Conservation (phyloP, 2,888 invertebrate genomes). For the Brenthis daphne region DNA sequence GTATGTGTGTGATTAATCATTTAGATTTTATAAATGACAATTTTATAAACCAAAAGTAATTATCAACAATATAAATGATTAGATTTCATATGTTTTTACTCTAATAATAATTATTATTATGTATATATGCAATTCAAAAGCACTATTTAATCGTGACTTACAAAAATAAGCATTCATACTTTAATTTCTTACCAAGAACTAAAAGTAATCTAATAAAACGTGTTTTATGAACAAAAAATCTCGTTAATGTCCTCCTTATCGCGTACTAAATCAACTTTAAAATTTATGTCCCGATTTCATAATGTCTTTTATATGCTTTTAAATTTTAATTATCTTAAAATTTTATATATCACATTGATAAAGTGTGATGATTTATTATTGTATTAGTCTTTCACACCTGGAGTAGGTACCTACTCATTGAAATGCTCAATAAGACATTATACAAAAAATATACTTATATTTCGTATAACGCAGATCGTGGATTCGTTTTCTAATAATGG, state of each 20-base stretch:
- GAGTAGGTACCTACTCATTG: not conserved
- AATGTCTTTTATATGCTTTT: slow-evolving; percentile 21
- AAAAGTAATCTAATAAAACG: slow-evolving; percentile 13
- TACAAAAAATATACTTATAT: too few species aligned
- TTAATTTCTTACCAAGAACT: not conserved
- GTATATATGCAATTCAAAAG: too few species aligned
- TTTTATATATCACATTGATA: slow-evolving; percentile 10
- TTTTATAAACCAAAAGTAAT: too few species aligned
- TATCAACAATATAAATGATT: too few species aligned
- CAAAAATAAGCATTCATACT: not conserved
- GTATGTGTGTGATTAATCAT: too few species aligned
- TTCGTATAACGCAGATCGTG: too few species aligned
- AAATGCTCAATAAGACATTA: too few species aligned
- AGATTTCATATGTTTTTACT: too few species aligned
- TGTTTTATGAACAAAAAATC: slow-evolving; percentile 24
- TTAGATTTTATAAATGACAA: too few species aligned
- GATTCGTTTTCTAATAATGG: too few species aligned
- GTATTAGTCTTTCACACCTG: not conserved
- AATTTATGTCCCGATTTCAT: slow-evolving; percentile 24
- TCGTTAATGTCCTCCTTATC: slow-evolving; percentile 21
- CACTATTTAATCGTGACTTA: too few species aligned
- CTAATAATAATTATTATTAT: too few species aligned
- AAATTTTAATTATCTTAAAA: slow-evolving; percentile 22
- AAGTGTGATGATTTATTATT: slow-evolving; percentile 9
- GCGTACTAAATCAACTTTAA: slow-evolving; percentile 28